A percentile compares a stretch with the other conserved stretches of the same genome.
Conservation (phyloP, 2,888 invertebrate species). For the Apodemia zela region DNA sequence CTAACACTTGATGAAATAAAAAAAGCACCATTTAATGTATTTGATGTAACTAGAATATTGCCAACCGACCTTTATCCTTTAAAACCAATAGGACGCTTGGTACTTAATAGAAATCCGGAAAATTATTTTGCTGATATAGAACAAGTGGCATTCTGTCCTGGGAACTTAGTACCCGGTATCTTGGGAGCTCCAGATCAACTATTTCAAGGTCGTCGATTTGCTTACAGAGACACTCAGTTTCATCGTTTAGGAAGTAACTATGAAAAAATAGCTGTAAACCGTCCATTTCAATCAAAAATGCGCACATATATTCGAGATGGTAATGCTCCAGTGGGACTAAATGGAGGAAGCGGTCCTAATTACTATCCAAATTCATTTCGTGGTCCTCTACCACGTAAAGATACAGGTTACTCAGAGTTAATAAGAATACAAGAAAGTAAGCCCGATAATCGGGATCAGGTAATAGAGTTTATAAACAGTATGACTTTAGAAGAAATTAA, state of each 20-base stretch:
- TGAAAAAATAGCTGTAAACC: constrained; percentile 93
- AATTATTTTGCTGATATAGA: constrained; percentile 95
- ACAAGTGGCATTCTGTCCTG: constrained; percentile 91
- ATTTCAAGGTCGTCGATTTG: constrained; percentile 88
- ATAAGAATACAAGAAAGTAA: constrained; percentile 83
- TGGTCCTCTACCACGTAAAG: constrained; percentile 85
- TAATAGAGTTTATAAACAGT: constrained; percentile 85
- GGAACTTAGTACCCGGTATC: constrained; percentile 92
- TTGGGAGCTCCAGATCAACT: constrained; percentile 93
- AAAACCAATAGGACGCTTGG: constrained; percentile 88
- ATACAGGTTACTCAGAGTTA: constrained; percentile 72
- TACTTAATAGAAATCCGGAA: constrained; percentile 89
- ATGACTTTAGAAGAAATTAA: constrained; percentile 84
- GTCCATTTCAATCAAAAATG: constrained; percentile 84
- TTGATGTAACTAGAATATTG: constrained; percentile 94
- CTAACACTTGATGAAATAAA: constrained; percentile 91
- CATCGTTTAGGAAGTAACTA: constrained; percentile 93
- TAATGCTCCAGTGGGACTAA: constrained; percentile 83
- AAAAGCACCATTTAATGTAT: constrained; percentile 89
- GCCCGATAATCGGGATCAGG: constrained; percentile 92
- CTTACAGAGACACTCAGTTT: constrained; percentile 91
- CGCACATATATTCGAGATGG: constrained; percentile 93
- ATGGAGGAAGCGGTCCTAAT: constrained; percentile 91
- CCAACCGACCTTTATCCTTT: constrained; percentile 86
- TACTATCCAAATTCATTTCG: constrained; percentile 95